A percentile compares a stretch with the other conserved stretches of the same genome.
Evolutionary conservation across 2,888 invertebrate species (phyloP).

Genomic region (Aphodius sticticus): DNA sequence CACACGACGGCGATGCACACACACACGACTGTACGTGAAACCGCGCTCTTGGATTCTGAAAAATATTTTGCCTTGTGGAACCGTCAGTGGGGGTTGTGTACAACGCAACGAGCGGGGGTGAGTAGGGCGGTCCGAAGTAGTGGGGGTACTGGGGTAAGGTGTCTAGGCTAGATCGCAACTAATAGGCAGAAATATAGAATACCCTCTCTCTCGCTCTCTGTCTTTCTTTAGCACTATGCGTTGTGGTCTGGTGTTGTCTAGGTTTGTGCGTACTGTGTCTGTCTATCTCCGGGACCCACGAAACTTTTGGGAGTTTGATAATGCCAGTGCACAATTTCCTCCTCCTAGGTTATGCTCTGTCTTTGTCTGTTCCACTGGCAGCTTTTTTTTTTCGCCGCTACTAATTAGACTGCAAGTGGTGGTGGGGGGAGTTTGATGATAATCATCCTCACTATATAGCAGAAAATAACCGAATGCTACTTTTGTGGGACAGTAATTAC

Average conservation of each 20-base stretch:
- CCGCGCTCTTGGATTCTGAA: constrained; percentile 59
- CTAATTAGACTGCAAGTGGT: background rate
- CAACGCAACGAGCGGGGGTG: constrained; percentile 57
- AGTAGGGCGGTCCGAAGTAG: constrained; percentile 42
- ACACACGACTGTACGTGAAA: constrained; percentile 59
- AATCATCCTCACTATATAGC: background rate
- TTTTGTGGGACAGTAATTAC: background rate
- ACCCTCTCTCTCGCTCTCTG: constrained; percentile 21
- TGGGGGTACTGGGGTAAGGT: constrained; percentile 52
- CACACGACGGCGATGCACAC: constrained; percentile 23
- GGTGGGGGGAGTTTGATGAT: background rate
- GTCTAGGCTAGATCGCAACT: constrained; percentile 37
- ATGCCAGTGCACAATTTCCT: background rate
- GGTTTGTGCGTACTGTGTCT: constrained; percentile 11
- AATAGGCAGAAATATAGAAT: constrained; percentile 21
- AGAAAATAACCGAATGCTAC: background rate
- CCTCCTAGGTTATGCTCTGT: background rate
- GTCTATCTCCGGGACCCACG: constrained; percentile 11
- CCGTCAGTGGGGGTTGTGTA: constrained; percentile 53
- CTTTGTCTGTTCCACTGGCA: background rate
- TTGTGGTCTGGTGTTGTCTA: background rate
- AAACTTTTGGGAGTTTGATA: background rate
- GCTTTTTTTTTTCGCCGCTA: background rate
- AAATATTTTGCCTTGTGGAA: constrained; percentile 49
- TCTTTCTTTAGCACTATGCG: background rate